phyloP scores from a whole-genome alignment of 1,140 invertebrate species.

The Caenorhabditis brenneri region DNA sequence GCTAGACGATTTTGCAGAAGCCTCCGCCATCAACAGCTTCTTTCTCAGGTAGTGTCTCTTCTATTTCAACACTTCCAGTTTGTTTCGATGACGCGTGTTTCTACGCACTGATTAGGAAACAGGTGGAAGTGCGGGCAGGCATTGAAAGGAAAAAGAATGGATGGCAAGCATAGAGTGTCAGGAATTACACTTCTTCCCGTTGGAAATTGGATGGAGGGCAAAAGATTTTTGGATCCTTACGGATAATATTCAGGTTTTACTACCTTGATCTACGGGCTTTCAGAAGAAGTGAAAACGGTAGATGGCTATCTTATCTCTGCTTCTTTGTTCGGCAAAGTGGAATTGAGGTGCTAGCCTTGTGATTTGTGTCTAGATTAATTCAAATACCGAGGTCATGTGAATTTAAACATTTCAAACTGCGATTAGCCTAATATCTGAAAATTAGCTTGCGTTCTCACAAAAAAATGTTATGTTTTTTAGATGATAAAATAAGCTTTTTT shows the following conservation, averaged over 20 bases:
- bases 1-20: conserved; percentile 26
- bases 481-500: too few species aligned
- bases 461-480: too few species aligned
- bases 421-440: too few species aligned
- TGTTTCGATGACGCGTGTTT: conserved; percentile 29
- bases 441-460: background rate
- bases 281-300: background rate
- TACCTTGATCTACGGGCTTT: background rate
- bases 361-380: conserved; percentile 2
- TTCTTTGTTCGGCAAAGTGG: conserved; percentile 22
- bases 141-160: background rate
- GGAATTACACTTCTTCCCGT: conserved; percentile 11
- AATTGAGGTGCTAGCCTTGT: background rate
- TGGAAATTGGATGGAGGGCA: background rate
- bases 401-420: too few species aligned
- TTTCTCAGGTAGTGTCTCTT: background rate
- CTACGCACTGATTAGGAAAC: background rate
- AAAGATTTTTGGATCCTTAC: conserved; percentile 24
- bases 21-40: background rate
- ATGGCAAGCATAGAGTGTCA: background rate
- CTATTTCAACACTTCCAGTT: conserved; percentile 2
- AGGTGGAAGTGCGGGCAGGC: background rate
- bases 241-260: conserved; percentile 31
- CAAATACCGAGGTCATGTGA: too few species aligned
- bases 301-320: background rate